Evolutionary conservation across 2,113 vertebrate genomes (phyloP), one percentile per base, ranked within the genome.

Genomic region (Symphodus melops): DNA sequence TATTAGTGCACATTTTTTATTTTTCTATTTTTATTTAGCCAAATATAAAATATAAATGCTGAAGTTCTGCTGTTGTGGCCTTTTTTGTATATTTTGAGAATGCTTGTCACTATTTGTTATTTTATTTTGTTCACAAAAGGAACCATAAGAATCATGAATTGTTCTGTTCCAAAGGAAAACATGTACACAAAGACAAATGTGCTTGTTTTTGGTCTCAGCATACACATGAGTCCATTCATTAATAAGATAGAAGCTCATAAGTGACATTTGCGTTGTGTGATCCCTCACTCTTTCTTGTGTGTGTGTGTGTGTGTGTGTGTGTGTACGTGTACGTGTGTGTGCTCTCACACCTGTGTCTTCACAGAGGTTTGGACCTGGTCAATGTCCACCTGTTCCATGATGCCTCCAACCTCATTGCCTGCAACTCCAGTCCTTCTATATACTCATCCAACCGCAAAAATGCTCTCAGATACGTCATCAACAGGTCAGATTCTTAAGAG

Each of bases 331-430:
- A 25, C 25, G 3, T 49, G 17, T 60, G 36, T 70, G 17, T 48
- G 20, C 61, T 17, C 61, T 55, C 10, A 10, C 11, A 6, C 19
- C 54, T 46, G n/a, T 67, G 46, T 33, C 4, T 36, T 55, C 21
- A 20, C 90, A 95, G 95, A 86, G 92, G 86, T 39, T 81, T 95
- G 39, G 95, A 96, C 79, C 87, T 96, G 79, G 94, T 96, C 75
- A 96, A 96, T 28, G 86, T 96, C 71, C 95, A 96, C 76, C 92
- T 96, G 59, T 96, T 96, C 86, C 95, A 96, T 7, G 95, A 96
- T 84, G 94, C 95, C 80, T 95, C 95, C 61, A 96, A 96, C 88
- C 92, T 96, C 81, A 88, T 94, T 59, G 95, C 95, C 83, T 94
- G 92, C 85, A 92, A 94, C 65, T 85, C 90, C 75, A 95, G 94